Conservation (phyloP, 53 echinoderm and acorn worm genomes). For the Henricia sp. region DNA sequence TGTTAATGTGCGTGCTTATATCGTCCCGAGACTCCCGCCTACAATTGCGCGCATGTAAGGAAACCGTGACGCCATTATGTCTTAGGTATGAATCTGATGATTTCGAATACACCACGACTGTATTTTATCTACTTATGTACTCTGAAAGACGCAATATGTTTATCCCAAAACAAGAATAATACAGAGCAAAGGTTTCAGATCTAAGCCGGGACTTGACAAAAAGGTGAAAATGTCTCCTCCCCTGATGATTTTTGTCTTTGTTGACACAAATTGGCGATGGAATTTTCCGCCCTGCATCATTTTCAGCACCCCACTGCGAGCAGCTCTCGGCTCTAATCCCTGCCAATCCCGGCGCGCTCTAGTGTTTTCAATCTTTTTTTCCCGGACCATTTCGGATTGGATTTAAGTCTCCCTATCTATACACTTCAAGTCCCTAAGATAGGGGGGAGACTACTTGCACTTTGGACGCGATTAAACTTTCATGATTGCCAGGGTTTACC, state of each 20-base stretch:
- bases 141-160: too few relatives aligned
- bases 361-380: not conserved
- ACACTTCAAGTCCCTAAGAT: not conserved
- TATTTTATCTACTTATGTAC: too few relatives aligned
- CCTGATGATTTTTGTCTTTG: not conserved
- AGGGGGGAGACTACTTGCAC: constrained; percentile 26
- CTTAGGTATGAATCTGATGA: too few relatives aligned
- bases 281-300: not conserved
- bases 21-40: too few relatives aligned
- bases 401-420: not conserved
- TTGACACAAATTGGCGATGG: not conserved
- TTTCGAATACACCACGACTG: too few relatives aligned
- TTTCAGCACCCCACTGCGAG: constrained; percentile 16
- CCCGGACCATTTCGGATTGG: not conserved
- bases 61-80: too few relatives aligned
- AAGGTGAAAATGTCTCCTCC: too few relatives aligned
- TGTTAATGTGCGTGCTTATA: too few relatives aligned
- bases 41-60: too few relatives aligned
- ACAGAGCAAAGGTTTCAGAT: too few relatives aligned
- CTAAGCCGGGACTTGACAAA: too few relatives aligned
- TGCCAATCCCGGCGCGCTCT: not conserved
- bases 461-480: constrained; percentile 50
- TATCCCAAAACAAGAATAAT: too few relatives aligned
- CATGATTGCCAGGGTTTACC: not conserved
- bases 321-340: constrained; percentile 27